Percentiles rank a stretch among this genome's conserved stretches.
phyloP scores from a whole-genome alignment of 2,797 vertebrate genomes.

The Agapornis canus region DNA sequence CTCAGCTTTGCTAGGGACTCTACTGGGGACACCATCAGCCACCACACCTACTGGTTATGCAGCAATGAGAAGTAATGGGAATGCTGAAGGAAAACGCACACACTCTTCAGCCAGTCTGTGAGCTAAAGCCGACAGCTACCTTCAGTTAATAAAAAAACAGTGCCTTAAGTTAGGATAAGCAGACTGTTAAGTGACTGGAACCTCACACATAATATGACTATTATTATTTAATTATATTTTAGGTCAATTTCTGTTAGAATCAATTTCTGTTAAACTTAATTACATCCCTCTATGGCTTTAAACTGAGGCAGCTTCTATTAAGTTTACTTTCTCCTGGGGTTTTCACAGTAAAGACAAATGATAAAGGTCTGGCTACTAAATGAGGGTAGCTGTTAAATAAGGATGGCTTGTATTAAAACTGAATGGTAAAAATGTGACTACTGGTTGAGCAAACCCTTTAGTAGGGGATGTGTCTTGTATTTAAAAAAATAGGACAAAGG shows the following conservation, averaged over 20 bases:
- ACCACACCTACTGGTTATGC: not conserved
- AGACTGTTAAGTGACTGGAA: constrained; percentile 32
- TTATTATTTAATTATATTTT: constrained; percentile 69
- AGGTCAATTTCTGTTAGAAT: constrained; percentile 67
- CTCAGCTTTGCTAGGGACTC: not conserved
- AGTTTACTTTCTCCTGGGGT: constrained; percentile 67
- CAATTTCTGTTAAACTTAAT: constrained; percentile 71
- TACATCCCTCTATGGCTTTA: constrained; percentile 60
- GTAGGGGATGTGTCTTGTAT: not conserved
- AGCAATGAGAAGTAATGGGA: not conserved
- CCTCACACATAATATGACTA: constrained; percentile 40
- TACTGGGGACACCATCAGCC: not conserved
- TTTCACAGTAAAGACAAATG: constrained; percentile 45
- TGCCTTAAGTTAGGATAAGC: constrained; percentile 3
- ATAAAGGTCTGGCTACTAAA: constrained; percentile 63
- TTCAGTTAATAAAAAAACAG: not conserved
- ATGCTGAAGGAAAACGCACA: not conserved
- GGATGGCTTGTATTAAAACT: constrained; percentile 38
- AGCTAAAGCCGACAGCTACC: not conserved
- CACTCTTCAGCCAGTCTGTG: not conserved
- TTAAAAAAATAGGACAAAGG: not conserved
- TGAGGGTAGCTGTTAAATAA: constrained; percentile 56
- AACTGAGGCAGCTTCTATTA: constrained; percentile 67
- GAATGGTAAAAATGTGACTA: constrained; percentile 40
- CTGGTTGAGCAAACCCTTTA: not conserved